Base-by-base conservation (phyloP, 2,888 invertebrate genomes). In the Cheiracanthium punctorium region DNA sequence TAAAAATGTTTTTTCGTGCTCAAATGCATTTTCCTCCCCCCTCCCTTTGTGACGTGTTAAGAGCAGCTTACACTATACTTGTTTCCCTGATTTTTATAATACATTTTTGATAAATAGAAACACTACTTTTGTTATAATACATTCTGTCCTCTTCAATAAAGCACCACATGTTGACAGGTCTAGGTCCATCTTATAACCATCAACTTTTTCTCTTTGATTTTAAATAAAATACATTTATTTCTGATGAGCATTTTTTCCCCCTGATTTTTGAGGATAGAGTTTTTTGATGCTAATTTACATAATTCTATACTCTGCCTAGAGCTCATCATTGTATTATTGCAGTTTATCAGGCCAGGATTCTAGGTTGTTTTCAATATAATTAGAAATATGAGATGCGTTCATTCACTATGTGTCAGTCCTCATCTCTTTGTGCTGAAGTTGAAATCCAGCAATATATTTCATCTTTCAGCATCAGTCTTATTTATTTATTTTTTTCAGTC, bases 221-320 rank as follows among this genome's bases (percentile, higher is more conserved):
- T 33, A 69, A 69, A 37, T 69, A 69, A 69, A 69, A 69, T 69
- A 69, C 32, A 37, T 32, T 69, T 69, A 69, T 37, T 20, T n/a
- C 7, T 33, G 69, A 69, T 69, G 69, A 69, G 69, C 24, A 33
- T 17, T 69, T 69, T 33, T n/a, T n/a, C n/a, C n/a, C 69, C n/a
- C 24, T 69, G 20, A 24, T 69, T 32, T 69, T 67, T 24, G 30
- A 58, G 1, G 33, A 69, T 33, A 69, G 37, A 33, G 33, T 37
- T 37, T n/a, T n/a, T n/a, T 33, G 8, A 33, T 69, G 24, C 58
- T 69, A 69, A 58, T 37, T 64, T 37, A 67, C 30, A 28, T 69
- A 69, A 69, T 69, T 69, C 69, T 69, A 69, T 33, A 33, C n/a
- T 33, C 37, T 30, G 69, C 33, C 69, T 69, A 69, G n/a, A 69